A percentile compares a stretch with the other conserved stretches of the same genome.
These are phyloP conservation scores for Drosophila villosipedis DNA, from an alignment of 2,888 invertebrate genomes.

Conservation along the genomic window DNA sequence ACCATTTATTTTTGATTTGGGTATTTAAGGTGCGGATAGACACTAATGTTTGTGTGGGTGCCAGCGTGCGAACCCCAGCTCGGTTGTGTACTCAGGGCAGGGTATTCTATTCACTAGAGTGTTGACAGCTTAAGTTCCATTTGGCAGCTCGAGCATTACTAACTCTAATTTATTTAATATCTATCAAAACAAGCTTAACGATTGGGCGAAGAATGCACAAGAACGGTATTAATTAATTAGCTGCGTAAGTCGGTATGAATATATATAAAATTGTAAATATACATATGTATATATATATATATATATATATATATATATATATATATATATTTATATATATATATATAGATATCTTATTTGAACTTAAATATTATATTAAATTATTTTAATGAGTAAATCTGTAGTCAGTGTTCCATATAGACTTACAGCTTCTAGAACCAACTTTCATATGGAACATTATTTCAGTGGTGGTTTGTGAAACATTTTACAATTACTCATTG, in stretches of 20 bases:
- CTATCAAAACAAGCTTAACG: conserved; percentile 23
- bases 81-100: conserved; percentile 14
- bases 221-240: background rate
- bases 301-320: background rate
- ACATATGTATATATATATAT: background rate
- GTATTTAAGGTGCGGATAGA: conserved; percentile 79
- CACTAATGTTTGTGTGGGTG: conserved; percentile 43
- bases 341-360: background rate
- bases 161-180: conserved; percentile 43
- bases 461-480: background rate
- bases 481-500: background rate
- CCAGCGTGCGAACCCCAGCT: conserved; percentile 56
- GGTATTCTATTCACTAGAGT: conserved; percentile 41
- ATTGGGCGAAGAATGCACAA: conserved; percentile 5
- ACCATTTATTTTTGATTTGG: conserved; percentile 82
- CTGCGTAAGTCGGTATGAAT: background rate
- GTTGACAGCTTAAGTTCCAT: conserved; percentile 80
- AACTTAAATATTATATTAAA: background rate
- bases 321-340: background rate
- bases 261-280: background rate
- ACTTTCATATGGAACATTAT: background rate
- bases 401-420: rapidly evolving
- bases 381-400: background rate
- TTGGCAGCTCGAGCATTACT: conserved; percentile 64
- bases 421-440: background rate